Evolutionary conservation across 1,140 invertebrate genomes (phyloP).

Genomic region (Brachionus sp.): DNA sequence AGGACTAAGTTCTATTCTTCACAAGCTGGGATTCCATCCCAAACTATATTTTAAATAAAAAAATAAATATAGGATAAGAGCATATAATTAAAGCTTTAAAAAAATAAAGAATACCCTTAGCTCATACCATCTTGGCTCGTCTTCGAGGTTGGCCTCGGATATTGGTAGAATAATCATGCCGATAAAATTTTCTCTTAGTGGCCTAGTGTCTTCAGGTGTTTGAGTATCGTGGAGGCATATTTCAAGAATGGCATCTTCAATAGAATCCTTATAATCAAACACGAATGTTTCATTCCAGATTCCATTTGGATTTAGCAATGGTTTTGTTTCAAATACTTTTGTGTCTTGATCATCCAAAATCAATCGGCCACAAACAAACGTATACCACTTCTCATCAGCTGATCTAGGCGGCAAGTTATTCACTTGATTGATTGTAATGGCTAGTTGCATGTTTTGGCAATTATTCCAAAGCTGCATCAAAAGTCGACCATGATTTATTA

Average conservation of each 20-base stretch:
- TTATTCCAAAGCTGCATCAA: slow-evolving; percentile 43
- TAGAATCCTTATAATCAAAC: slow-evolving; percentile 69
- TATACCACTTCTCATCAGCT: slow-evolving; percentile 4
- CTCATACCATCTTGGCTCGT: slow-evolving; percentile 79
- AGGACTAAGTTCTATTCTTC: too few relatives aligned
- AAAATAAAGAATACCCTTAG: slow-evolving; percentile 55
- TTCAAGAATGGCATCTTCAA: slow-evolving; percentile 65
- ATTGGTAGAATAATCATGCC: slow-evolving; percentile 61
- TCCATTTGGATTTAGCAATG: slow-evolving; percentile 67
- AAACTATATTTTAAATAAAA: too few relatives aligned
- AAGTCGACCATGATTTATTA: slow-evolving; percentile 40
- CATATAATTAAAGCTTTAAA: not conserved
- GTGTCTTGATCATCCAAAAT: slow-evolving; percentile 27
- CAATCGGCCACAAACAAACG: slow-evolving; percentile 14
- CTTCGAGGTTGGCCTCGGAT: slow-evolving; percentile 77
- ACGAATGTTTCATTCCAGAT: slow-evolving; percentile 84
- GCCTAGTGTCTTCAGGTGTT: not conserved
- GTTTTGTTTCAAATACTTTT: slow-evolving; percentile 27
- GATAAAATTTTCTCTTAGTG: slow-evolving; percentile 67
- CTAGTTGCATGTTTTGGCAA: not conserved
- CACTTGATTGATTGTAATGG: slow-evolving; percentile 44
- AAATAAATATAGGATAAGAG: too few relatives aligned
- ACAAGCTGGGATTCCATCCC: too few relatives aligned
- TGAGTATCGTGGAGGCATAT: slow-evolving; percentile 22
- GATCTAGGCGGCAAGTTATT: slow-evolving; percentile 17